Percentiles rank a stretch among this genome's conserved stretches.
phyloP scores from a whole-genome alignment of 1,140 invertebrate genomes.

The Ostrea denselamellosa region DNA sequence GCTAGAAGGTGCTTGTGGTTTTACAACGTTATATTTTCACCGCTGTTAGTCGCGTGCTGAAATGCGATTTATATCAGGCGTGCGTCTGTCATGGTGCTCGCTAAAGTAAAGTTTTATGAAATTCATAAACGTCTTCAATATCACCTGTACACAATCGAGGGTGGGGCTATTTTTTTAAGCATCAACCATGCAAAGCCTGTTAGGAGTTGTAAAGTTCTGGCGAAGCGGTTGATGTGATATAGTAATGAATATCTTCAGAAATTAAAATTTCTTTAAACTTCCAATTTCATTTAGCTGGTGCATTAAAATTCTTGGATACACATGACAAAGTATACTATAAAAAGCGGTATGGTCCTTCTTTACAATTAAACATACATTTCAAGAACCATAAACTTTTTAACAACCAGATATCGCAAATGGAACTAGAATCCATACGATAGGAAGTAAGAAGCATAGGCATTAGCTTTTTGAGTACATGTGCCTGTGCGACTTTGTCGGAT shows the following conservation, averaged over 20 bases:
- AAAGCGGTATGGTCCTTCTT: background rate
- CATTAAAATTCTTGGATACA: background rate
- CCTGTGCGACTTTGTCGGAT: background rate
- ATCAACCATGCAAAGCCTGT: background rate
- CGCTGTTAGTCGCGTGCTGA: slow-evolving; percentile 11
- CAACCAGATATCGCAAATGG: background rate
- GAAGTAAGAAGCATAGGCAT: background rate
- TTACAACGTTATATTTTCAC: background rate
- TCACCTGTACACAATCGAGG: background rate
- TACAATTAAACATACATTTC: background rate
- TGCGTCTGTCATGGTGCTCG: slow-evolving; percentile 18
- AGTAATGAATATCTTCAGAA: background rate
- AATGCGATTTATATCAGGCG: slow-evolving; percentile 20
- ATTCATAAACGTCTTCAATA: slow-evolving; percentile 27
- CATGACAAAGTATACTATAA: background rate
- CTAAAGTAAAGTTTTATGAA: slow-evolving; percentile 18
- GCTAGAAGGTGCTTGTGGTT: background rate
- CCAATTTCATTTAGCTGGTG: background rate
- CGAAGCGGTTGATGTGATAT: background rate
- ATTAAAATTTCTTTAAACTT: background rate
- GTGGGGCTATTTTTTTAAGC: background rate
- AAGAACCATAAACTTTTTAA: background rate
- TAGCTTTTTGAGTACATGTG: background rate
- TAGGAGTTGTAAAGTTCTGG: background rate
- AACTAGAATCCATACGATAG: background rate